Evolutionary conservation across 1,140 invertebrate genomes (phyloP).

Genomic region (Trachymyrmex cornetzi): DNA sequence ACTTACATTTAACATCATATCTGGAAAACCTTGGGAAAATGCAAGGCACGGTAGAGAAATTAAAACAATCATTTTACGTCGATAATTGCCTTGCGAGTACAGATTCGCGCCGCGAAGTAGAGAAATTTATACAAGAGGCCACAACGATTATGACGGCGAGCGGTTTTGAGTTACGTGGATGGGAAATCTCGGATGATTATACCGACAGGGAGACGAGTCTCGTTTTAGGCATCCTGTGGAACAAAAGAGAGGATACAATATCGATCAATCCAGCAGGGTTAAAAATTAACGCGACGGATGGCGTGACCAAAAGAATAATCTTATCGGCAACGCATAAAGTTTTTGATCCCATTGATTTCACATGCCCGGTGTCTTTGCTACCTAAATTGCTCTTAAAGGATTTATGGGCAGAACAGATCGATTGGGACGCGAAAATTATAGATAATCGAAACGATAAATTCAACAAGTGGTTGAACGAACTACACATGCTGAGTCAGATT

Average conservation of each 20-base stretch:
- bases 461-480: neutral
- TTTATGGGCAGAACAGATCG: neutral
- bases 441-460: neutral
- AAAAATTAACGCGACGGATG: conserved; percentile 80
- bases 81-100: conserved; percentile 69
- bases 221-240: conserved; percentile 47
- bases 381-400: neutral
- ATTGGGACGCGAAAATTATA: neutral
- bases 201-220: neutral
- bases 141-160: conserved; percentile 27
- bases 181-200: conserved; percentile 36
- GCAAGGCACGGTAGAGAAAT: neutral
- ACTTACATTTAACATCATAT: conserved; percentile 49
- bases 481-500: neutral
- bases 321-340: neutral
- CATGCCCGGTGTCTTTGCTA: neutral
- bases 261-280: conserved; percentile 41
- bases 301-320: conserved; percentile 79
- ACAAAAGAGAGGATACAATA: conserved; percentile 53
- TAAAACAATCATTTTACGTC: conserved; percentile 64
- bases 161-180: conserved; percentile 55
- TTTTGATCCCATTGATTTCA: neutral
- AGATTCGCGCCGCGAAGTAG: conserved; percentile 28
- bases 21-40: neutral
- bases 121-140: conserved; percentile 25